Conservation (phyloP, 2,113 vertebrate genomes). For the Dasyornis broadbenti region DNA sequence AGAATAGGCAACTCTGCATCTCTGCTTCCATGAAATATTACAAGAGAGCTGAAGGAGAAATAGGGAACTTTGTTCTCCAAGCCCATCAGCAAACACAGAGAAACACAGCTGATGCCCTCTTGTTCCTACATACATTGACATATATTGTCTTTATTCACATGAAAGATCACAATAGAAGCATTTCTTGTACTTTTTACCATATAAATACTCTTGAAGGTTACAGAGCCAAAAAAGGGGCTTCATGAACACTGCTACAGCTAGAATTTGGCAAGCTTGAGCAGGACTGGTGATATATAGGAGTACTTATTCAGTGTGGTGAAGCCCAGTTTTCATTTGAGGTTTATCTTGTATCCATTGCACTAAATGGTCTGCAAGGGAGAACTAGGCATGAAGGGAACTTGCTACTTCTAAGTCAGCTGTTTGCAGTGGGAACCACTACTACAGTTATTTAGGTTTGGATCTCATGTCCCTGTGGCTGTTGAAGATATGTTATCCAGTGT, state of each 20-base stretch:
- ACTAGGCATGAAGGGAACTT: neutral
- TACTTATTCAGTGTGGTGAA: neutral
- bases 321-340: neutral
- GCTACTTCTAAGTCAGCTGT: neutral
- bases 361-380: neutral
- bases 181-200: neutral
- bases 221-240: neutral
- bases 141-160: neutral
- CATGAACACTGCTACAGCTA: neutral
- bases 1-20: neutral
- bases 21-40: neutral
- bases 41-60: neutral
- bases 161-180: neutral
- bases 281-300: neutral
- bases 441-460: neutral
- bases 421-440: neutral
- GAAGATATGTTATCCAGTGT: neutral
- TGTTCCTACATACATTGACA: neutral
- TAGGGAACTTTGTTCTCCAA: neutral
- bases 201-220: neutral
- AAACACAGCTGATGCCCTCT: neutral
- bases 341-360: neutral
- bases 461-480: neutral
- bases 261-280: neutral
- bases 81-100: neutral